Conservation (phyloP, 2,888 invertebrate genomes). For the Charanyca ferruginea region DNA sequence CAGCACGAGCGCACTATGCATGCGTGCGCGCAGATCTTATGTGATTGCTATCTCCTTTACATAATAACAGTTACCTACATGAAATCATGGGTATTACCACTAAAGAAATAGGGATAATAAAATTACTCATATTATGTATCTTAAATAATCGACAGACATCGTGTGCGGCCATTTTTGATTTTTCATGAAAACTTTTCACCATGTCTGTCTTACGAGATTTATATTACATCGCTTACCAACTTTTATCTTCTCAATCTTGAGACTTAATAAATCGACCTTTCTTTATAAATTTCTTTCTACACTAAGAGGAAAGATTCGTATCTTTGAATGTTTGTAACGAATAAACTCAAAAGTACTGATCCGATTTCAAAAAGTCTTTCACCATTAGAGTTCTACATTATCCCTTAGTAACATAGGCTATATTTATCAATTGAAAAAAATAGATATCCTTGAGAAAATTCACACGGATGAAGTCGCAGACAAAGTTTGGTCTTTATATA, state of each 20-base stretch:
- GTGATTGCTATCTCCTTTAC: slow-evolving; percentile 50
- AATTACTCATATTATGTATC: background rate
- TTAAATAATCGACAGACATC: background rate
- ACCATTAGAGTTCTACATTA: too few species aligned
- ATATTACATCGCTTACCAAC: background rate
- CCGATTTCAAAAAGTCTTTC: too few species aligned
- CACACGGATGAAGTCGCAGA: too few species aligned
- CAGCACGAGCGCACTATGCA: slow-evolving; percentile 51
- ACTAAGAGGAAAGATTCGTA: too few species aligned
- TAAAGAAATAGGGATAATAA: background rate
- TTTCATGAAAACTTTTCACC: background rate
- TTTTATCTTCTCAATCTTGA: background rate
- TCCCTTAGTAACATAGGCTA: too few species aligned
- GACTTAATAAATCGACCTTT: background rate
- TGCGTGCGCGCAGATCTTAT: slow-evolving; percentile 41
- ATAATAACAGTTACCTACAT: slow-evolving; percentile 39
- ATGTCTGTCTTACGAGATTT: background rate
- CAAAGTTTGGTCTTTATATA: too few species aligned
- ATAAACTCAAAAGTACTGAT: too few species aligned
- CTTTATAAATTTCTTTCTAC: too few species aligned
- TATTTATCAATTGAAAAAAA: too few species aligned
- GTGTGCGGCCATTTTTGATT: background rate
- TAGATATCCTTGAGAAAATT: too few species aligned
- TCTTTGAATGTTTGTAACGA: too few species aligned
- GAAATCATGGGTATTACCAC: slow-evolving; percentile 13